Evolutionary conservation across 1,140 invertebrate species (phyloP).

Genomic region (Nephotettix cincticeps): DNA sequence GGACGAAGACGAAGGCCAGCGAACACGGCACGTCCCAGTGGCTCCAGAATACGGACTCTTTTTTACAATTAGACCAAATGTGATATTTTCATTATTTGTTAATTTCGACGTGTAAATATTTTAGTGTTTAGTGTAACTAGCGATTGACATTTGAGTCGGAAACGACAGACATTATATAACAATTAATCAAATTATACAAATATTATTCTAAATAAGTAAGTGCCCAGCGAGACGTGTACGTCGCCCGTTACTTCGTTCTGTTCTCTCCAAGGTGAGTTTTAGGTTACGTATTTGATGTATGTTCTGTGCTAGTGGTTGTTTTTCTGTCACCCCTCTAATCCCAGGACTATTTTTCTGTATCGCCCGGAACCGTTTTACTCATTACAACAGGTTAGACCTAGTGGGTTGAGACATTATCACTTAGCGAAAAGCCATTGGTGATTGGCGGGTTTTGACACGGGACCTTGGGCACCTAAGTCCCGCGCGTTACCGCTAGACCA

Average conservation of each 20-base stretch:
- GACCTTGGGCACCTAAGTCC: no score
- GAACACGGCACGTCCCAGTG: neutral
- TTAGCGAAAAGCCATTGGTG: no score
- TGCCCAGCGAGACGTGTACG: conserved; percentile 9
- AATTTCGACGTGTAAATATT: conserved; percentile 23
- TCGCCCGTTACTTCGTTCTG: neutral
- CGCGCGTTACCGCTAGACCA: no score
- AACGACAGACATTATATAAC: conserved; percentile 13
- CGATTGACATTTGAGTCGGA: conserved; percentile 3
- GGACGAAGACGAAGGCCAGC: neutral
- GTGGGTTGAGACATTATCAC: no score
- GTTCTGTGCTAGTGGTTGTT: no score
- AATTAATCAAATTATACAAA: conserved; percentile 26
- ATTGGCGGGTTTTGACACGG: no score
- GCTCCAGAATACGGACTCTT: neutral
- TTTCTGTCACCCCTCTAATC: no score
- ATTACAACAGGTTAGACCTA: no score
- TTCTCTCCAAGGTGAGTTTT: neutral
- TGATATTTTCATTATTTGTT: conserved; percentile 27
- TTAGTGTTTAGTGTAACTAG: conserved; percentile 24
- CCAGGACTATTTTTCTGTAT: no score
- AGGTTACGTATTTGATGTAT: no score
- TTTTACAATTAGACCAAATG: conserved; percentile 26
- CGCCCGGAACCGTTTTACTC: no score
- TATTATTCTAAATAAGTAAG: conserved; percentile 29